Evolutionary conservation across 1,140 invertebrate genomes (phyloP).

Genomic region (Lordiphosa collinella): DNA sequence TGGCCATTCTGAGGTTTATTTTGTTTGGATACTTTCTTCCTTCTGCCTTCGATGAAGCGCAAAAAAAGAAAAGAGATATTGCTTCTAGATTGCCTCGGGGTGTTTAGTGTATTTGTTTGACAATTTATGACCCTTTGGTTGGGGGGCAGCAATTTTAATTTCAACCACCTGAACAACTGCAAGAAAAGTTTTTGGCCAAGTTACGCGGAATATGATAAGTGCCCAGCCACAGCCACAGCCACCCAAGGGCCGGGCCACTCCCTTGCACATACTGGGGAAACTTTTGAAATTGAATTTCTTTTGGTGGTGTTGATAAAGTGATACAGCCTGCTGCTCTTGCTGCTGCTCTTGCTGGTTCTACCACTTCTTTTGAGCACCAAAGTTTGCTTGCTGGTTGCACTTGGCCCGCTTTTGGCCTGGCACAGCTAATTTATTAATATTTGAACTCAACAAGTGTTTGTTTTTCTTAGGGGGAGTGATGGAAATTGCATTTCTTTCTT

Average conservation of each 20-base stretch:
- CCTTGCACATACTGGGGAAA: not conserved
- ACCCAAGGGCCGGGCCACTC: not conserved
- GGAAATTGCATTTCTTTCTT: constrained; percentile 42
- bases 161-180: constrained; percentile 24
- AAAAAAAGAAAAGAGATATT: constrained; percentile 37
- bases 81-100: constrained; percentile 5
- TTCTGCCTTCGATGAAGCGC: constrained; percentile 71
- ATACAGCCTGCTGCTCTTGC: constrained; percentile 38
- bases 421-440: constrained; percentile 43
- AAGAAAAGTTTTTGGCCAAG: constrained; percentile 26
- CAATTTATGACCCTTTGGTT: not conserved
- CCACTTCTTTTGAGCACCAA: constrained; percentile 42
- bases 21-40: constrained; percentile 26
- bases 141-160: constrained; percentile 42
- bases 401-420: constrained; percentile 41
- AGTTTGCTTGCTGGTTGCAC: constrained; percentile 24
- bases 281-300: constrained; percentile 69
- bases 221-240: constrained; percentile 41
- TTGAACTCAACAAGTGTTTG: constrained; percentile 65
- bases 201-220: constrained; percentile 68
- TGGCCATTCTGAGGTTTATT: constrained; percentile 20
- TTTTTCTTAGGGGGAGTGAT: constrained; percentile 35
- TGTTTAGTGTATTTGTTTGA: constrained; percentile 7
- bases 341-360: too few relatives aligned
- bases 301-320: constrained; percentile 57